Base-by-base conservation (phyloP, 2,113 vertebrate genomes). In the Nycticorax nycticorax region DNA sequence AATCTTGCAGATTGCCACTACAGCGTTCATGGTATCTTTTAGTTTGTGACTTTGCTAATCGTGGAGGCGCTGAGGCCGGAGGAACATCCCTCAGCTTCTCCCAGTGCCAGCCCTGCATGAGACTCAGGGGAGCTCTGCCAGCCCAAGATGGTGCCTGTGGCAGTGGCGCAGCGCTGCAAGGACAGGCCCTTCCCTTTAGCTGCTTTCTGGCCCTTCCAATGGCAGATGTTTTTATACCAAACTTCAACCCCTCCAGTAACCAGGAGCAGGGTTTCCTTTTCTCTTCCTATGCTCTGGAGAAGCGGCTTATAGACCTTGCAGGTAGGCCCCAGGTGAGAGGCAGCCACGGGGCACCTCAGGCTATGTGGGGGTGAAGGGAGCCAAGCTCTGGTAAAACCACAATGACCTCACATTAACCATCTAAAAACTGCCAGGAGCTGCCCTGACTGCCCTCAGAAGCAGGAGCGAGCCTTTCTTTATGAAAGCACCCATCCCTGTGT, bases 341-440 rank as follows among this genome's bases (percentile, higher is more conserved):
- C 43, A 22, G 85, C 74, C 62, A 8, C 2, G 5, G 22, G 37
- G 52, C 30, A 20, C 37, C 7, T 1, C 1, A 4, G 11, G 41
- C 56, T 85, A 10, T 0, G 0, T 12, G 30, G 17, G 30, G 19
- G 19, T 10, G 20, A 66, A 43, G 23, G 35, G 59, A 62, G 33
- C 20, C 0, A 0, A 60, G 33, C 26, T 43, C 57, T 4, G 1
- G 56, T 57, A 59, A 72, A 93, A 10, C 22, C 45, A 33, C 14
- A 20, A 1, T 1, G 1, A 18, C 18, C 47, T 45, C 56, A 14
- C 39, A 17, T 20, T n/a, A 18, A 8, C 47, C 1, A 0, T 9
- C n/a, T 53, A 6, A 27, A 64, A 57, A 3, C 37, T 12, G 9
- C 63, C 73, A 32, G 47, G 27, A 48, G 45, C 26, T 72, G 43